Percentiles rank a stretch among this genome's conserved stretches.
Conservation (phyloP, 2,113 vertebrate species). For the Papio anubis region DNA sequence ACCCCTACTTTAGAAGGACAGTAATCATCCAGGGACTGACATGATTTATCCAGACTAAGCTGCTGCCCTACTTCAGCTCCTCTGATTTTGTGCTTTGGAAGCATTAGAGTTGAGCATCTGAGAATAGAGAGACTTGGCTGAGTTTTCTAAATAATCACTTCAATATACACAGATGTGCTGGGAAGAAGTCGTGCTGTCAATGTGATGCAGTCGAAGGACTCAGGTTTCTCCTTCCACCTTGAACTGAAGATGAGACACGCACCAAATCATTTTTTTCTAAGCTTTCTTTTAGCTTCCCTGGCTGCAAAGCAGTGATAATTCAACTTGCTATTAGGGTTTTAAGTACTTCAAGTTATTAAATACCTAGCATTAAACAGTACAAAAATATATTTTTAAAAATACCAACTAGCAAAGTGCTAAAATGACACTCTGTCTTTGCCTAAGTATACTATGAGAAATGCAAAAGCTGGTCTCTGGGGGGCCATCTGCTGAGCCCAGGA, state of each 20-base stretch:
- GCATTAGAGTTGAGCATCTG: neutral
- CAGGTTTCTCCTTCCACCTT: neutral
- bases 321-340: conserved; percentile 34
- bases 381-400: conserved; percentile 33
- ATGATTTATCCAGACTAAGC: neutral
- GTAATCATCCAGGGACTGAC: neutral
- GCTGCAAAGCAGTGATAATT: conserved; percentile 6
- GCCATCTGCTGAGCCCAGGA: neutral
- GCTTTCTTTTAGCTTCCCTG: neutral
- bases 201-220: accelerated
- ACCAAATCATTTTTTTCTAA: neutral
- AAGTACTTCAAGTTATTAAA: conserved; percentile 47
- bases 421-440: conserved; percentile 51
- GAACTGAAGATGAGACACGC: neutral
- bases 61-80: neutral
- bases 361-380: conserved; percentile 38
- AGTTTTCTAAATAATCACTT: neutral
- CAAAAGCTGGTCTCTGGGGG: neutral
- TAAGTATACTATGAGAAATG: conserved; percentile 45
- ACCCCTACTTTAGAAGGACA: neutral
- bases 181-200: neutral
- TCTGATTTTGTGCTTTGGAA: neutral
- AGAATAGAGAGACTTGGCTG: neutral
- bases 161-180: neutral
- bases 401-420: conserved; percentile 57